Evolutionary conservation across 2,113 vertebrate genomes (phyloP).

Genomic region (Nicator chloris): DNA sequence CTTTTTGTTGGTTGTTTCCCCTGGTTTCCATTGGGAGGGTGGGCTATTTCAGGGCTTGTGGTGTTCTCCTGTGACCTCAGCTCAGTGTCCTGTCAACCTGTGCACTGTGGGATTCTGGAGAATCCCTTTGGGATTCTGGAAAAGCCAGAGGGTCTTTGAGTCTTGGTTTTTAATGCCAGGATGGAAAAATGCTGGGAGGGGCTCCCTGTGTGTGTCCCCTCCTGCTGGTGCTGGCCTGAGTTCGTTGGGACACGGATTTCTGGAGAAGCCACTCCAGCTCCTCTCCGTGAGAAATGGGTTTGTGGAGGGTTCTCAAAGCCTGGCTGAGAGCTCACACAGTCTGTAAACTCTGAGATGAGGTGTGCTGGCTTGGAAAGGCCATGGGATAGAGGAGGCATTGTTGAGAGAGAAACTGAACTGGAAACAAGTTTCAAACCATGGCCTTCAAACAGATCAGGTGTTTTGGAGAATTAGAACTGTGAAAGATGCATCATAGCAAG

Average conservation of each 20-base stretch:
- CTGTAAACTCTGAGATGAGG: too few relatives aligned
- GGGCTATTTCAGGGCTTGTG: neutral
- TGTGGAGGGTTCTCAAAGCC: too few relatives aligned
- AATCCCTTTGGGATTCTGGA: neutral
- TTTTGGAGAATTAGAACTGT: too few relatives aligned
- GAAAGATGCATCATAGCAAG: too few relatives aligned
- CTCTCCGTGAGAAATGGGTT: neutral
- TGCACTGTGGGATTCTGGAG: neutral
- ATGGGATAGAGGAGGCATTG: too few relatives aligned
- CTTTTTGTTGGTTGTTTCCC: too few relatives aligned
- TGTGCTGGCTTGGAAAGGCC: too few relatives aligned
- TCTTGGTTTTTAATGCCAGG: neutral
- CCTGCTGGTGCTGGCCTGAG: neutral
- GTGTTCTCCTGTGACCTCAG: neutral
- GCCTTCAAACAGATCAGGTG: too few relatives aligned
- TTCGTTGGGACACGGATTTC: neutral
- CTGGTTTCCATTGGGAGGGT: neutral
- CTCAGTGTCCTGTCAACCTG: neutral
- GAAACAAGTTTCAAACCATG: too few relatives aligned
- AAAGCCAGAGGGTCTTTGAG: neutral
- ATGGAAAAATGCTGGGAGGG: neutral
- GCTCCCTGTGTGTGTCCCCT: fast-evolving
- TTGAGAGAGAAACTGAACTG: too few relatives aligned
- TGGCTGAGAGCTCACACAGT: too few relatives aligned
- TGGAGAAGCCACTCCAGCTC: neutral